Conservation (phyloP, 2,797 vertebrate species). For the Hemibagrus guttatus region DNA sequence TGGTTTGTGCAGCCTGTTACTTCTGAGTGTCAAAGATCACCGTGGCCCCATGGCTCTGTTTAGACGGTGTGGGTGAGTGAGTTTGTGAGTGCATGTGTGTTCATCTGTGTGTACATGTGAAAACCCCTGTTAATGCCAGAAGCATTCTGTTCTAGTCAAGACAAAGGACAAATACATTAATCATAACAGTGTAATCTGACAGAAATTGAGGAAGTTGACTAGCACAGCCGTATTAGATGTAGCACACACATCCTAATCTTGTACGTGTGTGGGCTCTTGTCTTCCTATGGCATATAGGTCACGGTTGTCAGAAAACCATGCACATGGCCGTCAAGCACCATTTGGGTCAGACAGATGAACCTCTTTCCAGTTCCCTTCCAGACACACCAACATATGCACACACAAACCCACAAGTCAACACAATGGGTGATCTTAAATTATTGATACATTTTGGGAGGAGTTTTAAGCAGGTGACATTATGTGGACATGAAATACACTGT, state of each 20-base stretch:
- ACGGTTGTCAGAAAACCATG: conserved; percentile 29
- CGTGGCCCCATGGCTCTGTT: background rate
- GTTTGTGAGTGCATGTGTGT: conserved; percentile 8
- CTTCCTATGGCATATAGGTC: conserved; percentile 22
- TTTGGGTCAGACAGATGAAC: conserved; percentile 48
- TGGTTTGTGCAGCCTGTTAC: background rate
- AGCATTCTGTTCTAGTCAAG: background rate
- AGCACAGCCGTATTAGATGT: conserved; percentile 40
- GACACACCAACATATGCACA: conserved; percentile 12
- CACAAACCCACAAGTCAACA: conserved; percentile 8
- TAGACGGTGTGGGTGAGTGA: background rate
- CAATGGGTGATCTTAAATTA: background rate
- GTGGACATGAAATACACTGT: background rate
- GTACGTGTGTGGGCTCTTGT: conserved; percentile 48
- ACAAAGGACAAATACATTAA: conserved; percentile 31
- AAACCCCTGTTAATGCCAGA: conserved; percentile 33
- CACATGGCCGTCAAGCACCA: conserved; percentile 46
- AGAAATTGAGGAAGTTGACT: conserved; percentile 36
- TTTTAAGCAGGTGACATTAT: background rate
- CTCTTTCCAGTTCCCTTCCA: conserved; percentile 16
- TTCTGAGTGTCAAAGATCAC: background rate
- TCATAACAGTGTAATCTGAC: conserved; percentile 35
- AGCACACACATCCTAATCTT: conserved; percentile 47
- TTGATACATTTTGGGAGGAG: background rate
- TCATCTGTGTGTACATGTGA: conserved; percentile 43